A percentile compares a stretch with the other conserved stretches of the same genome.
phyloP scores from a whole-genome alignment of 2,113 vertebrate genomes.

The Phylloscopus whistleri region DNA sequence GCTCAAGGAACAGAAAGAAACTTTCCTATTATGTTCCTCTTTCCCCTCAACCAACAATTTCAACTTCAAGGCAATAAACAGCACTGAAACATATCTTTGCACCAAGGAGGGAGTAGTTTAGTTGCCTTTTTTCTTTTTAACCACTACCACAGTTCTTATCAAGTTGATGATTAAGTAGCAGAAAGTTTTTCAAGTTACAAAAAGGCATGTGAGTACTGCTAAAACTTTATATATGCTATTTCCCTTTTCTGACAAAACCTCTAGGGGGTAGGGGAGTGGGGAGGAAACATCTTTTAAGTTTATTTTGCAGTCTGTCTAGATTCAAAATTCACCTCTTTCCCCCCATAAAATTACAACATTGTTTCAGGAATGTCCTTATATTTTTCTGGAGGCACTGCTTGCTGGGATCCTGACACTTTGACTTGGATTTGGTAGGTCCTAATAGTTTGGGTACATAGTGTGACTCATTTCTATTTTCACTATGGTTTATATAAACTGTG shows the following conservation, averaged over 20 bases:
- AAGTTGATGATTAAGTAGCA: background rate
- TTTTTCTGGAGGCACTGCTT: background rate
- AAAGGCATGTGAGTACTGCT: background rate
- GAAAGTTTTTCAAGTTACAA: background rate
- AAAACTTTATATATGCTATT: background rate
- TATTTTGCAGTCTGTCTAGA: background rate
- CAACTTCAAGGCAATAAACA: background rate
- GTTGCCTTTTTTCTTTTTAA: background rate
- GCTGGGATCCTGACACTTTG: background rate
- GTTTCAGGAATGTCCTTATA: background rate
- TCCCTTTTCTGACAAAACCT: background rate
- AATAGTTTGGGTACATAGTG: background rate
- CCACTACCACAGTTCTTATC: background rate
- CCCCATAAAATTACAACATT: background rate
- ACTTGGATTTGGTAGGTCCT: background rate
- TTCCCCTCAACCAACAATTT: background rate
- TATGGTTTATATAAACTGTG: background rate
- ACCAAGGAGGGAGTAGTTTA: accelerated
- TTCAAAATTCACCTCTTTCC: background rate
- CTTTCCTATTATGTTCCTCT: background rate
- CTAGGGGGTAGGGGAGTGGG: accelerated
- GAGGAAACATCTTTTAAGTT: background rate
- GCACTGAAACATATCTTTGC: background rate
- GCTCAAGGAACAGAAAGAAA: background rate
- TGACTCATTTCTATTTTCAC: background rate